phyloP scores from a whole-genome alignment of 2,797 vertebrate genomes.

The Spondyliosoma cantharus region DNA sequence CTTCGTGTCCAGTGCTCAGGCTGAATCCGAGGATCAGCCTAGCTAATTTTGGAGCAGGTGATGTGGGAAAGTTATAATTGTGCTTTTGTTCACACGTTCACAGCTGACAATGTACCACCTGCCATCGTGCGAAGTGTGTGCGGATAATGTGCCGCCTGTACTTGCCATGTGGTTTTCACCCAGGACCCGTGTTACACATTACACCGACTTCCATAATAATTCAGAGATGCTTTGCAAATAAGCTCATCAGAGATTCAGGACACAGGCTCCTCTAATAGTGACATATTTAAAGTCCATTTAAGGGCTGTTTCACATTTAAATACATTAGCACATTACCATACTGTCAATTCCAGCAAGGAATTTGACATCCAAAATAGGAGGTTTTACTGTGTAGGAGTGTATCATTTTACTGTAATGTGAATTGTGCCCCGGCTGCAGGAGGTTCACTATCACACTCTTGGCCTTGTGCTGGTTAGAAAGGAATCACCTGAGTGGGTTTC shows the following conservation, averaged over 20 bases:
- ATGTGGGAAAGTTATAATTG: slow-evolving; percentile 78
- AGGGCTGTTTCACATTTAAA: slow-evolving; percentile 26
- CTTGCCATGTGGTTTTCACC: slow-evolving; percentile 51
- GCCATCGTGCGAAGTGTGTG: slow-evolving; percentile 58
- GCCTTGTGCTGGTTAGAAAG: slow-evolving; percentile 23
- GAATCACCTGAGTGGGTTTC: slow-evolving; percentile 28
- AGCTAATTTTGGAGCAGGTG: slow-evolving; percentile 74
- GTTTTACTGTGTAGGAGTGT: slow-evolving; percentile 25
- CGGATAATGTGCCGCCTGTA: slow-evolving; percentile 46
- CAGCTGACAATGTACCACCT: slow-evolving; percentile 78
- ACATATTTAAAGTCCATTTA: slow-evolving; percentile 20
- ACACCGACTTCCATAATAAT: slow-evolving; percentile 13
- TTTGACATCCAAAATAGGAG: slow-evolving; percentile 43
- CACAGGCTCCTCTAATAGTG: slow-evolving; percentile 4
- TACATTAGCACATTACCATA: slow-evolving; percentile 12
- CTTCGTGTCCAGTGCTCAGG: slow-evolving; percentile 41
- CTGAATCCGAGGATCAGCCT: slow-evolving; percentile 33
- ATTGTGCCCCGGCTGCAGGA: slow-evolving; percentile 42
- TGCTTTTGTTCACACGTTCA: slow-evolving; percentile 79
- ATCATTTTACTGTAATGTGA: slow-evolving; percentile 49
- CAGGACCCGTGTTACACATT: slow-evolving; percentile 48
- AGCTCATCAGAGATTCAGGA: slow-evolving; percentile 37
- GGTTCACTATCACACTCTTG: slow-evolving; percentile 52
- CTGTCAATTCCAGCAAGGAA: slow-evolving; percentile 1
- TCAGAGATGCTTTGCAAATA: slow-evolving; percentile 44